Evolutionary conservation across 2,888 invertebrate genomes (phyloP).

Genomic region (Euspilapteryx auroguttella): DNA sequence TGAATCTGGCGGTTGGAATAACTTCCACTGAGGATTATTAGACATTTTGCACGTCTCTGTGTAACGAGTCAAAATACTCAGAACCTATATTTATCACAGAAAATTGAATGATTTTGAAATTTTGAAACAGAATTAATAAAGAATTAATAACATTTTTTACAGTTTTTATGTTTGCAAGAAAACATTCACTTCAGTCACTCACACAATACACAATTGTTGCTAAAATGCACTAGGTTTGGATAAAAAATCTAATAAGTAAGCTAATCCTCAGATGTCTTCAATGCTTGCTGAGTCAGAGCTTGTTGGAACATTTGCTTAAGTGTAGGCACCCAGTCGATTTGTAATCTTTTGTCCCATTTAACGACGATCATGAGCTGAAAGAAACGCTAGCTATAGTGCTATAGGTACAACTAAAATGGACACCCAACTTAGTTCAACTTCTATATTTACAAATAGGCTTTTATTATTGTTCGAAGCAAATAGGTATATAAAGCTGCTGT

Average conservation of each 20-base stretch:
- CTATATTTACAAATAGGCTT: too few species aligned
- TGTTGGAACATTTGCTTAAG: slow-evolving; percentile 41
- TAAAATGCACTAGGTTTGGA: slow-evolving; percentile 34
- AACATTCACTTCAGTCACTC: slow-evolving; percentile 28
- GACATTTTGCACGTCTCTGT: slow-evolving; percentile 65
- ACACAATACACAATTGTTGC: slow-evolving; percentile 34
- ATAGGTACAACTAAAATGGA: slow-evolving; percentile 13
- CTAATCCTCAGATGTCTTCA: slow-evolving; percentile 85
- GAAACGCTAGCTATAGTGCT: too few species aligned
- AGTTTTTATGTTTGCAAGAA: slow-evolving; percentile 32
- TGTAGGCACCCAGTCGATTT: slow-evolving; percentile 17
- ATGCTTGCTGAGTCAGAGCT: slow-evolving; percentile 84
- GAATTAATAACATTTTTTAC: slow-evolving; percentile 47
- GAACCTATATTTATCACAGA: slow-evolving; percentile 50
- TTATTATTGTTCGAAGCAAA: too few species aligned
- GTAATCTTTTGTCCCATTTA: slow-evolving; percentile 29
- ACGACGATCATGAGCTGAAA: slow-evolving; percentile 37
- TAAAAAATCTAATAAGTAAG: slow-evolving; percentile 51
- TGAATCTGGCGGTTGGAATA: slow-evolving; percentile 88
- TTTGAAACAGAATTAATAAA: slow-evolving; percentile 26
- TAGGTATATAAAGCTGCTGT: too few species aligned
- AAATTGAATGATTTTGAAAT: slow-evolving; percentile 33
- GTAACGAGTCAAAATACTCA: too few species aligned
- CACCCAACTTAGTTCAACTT: too few species aligned
- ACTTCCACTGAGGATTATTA: slow-evolving; percentile 86